Evolutionary conservation across 1,140 invertebrate species (phyloP).

Genomic region (Liolophura sinensis): DNA sequence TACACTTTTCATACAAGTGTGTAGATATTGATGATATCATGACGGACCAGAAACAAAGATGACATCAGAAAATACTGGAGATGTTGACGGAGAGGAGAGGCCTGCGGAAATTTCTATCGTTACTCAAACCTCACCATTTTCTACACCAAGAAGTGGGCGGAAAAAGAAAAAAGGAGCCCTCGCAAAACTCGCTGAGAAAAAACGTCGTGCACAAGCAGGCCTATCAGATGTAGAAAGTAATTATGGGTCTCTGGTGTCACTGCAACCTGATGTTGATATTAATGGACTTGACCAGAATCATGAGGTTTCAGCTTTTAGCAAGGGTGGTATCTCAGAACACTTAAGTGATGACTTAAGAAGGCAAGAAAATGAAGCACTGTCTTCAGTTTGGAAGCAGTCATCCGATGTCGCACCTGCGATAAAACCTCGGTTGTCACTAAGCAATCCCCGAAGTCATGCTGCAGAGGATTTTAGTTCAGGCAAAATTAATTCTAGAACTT

Average conservation of each 20-base stretch:
- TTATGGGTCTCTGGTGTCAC: conserved; percentile 31
- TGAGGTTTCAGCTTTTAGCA: conserved; percentile 59
- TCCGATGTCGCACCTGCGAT: conserved; percentile 1
- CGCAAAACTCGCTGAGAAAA: conserved; percentile 41
- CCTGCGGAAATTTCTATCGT: conserved; percentile 11
- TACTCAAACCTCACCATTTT: conserved; percentile 8
- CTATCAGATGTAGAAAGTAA: conserved; percentile 40
- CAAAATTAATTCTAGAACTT: conserved; percentile 19
- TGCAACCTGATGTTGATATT: conserved; percentile 49
- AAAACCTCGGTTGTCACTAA: conserved; percentile 11
- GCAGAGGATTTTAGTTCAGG: conserved; percentile 8
- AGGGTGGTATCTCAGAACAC: conserved; percentile 63
- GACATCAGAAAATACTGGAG: not conserved
- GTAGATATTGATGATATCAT: conserved; percentile 6
- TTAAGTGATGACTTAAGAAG: conserved; percentile 69
- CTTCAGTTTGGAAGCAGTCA: not conserved
- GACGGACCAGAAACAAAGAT: no score
- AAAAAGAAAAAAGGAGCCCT: conserved; percentile 44
- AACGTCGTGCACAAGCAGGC: conserved; percentile 14
- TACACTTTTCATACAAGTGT: not conserved
- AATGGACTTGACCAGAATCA: conserved; percentile 63
- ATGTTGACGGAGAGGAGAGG: conserved; percentile 19
- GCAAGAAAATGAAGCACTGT: conserved; percentile 62
- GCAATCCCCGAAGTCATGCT: conserved; percentile 12
- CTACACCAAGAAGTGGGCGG: conserved; percentile 18